Evolutionary conservation across 2,113 vertebrate species (phyloP).

Genomic region (Planiliza haematocheilus): DNA sequence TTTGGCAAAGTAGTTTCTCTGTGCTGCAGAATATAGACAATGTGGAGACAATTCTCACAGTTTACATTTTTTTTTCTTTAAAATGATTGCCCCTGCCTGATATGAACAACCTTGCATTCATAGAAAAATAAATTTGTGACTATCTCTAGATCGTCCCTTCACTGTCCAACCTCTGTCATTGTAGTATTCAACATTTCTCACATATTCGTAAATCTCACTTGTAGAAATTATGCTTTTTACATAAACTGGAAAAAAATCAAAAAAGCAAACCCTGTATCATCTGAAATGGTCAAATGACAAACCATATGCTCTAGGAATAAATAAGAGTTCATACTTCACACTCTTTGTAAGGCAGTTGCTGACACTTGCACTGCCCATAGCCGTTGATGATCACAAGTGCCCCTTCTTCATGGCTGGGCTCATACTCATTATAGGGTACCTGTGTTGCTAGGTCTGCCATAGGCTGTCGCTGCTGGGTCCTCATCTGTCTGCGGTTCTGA

Average conservation of each 20-base stretch:
- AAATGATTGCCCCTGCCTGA: constrained; percentile 84
- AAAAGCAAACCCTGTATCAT: constrained; percentile 86
- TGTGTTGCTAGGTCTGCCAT: constrained; percentile 97
- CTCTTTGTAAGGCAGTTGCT: constrained; percentile 99
- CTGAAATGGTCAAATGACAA: constrained; percentile 85
- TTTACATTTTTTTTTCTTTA: constrained; percentile 78
- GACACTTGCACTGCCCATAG: constrained; percentile 99
- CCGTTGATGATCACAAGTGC: constrained; percentile 99
- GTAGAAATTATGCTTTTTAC: constrained; percentile 80
- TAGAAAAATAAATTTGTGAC: constrained; percentile 88
- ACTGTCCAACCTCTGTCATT: constrained; percentile 63
- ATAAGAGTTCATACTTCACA: constrained; percentile 97
- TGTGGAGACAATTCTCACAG: constrained; percentile 80
- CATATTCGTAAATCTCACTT: constrained; percentile 75
- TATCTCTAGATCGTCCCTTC: constrained; percentile 75
- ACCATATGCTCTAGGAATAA: constrained; percentile 83
- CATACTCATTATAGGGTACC: constrained; percentile 98
- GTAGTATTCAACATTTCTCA: constrained; percentile 66
- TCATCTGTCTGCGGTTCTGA: constrained; percentile 98
- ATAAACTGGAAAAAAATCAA: constrained; percentile 75
- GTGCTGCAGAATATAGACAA: constrained; percentile 82
- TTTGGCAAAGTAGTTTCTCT: constrained; percentile 78
- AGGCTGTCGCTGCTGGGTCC: constrained; percentile 96
- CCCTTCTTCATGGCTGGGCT: constrained; percentile 95
- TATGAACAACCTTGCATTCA: constrained; percentile 83